phyloP scores from a whole-genome alignment of 1,140 invertebrate genomes.

The Oncopeltus fasciatus region DNA sequence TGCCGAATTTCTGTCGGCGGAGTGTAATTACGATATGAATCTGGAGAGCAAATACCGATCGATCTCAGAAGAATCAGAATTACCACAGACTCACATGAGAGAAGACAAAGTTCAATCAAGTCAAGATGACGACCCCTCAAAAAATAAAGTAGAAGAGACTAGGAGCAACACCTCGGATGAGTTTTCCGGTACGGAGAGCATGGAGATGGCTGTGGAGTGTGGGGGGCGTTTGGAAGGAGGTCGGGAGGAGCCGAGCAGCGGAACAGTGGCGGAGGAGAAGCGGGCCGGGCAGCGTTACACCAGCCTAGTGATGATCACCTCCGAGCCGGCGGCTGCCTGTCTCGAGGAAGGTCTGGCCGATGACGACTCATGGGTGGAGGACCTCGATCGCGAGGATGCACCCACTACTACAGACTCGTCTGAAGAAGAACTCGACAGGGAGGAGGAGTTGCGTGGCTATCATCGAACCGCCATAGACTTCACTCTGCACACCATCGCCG shows the following conservation, averaged over 20 bases:
- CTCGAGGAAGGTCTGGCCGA: constrained; percentile 70
- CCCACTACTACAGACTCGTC: constrained; percentile 37
- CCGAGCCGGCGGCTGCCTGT: constrained; percentile 39
- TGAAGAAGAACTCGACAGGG: constrained; percentile 37
- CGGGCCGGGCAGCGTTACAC: constrained; percentile 51
- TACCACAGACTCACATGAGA: neutral
- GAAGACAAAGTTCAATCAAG: no score
- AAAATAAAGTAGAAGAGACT: constrained; percentile 13
- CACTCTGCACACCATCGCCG: constrained; percentile 81
- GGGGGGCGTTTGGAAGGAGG: constrained; percentile 20
- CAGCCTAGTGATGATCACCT: constrained; percentile 72
- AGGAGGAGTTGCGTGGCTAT: constrained; percentile 41
- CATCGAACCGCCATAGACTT: constrained; percentile 70
- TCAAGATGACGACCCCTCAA: neutral
- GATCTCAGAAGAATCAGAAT: neutral
- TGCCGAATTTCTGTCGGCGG: constrained; percentile 12
- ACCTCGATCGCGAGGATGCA: constrained; percentile 51
- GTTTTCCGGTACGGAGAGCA: constrained; percentile 27
- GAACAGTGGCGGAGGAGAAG: constrained; percentile 27
- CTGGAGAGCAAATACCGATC: constrained; percentile 7
- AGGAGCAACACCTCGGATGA: constrained; percentile 22
- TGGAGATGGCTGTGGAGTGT: constrained; percentile 23
- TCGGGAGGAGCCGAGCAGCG: constrained; percentile 23
- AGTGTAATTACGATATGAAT: constrained; percentile 4
- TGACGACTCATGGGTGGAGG: constrained; percentile 76